Base-by-base conservation (phyloP, 2,113 vertebrate genomes). In the Pantherophis guttatus region DNA sequence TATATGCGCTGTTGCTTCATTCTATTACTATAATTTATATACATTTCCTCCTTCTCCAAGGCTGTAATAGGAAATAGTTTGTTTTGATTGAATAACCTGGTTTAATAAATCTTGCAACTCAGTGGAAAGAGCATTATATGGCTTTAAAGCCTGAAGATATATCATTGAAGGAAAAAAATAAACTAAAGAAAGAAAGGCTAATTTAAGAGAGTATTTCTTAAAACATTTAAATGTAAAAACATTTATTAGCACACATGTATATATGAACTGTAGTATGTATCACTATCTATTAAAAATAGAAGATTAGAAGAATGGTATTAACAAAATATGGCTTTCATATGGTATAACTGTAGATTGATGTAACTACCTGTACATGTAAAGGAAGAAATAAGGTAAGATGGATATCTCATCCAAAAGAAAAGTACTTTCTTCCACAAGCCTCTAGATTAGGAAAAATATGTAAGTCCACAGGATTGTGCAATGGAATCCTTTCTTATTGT, bases 21-120 rank as follows among this genome's bases (percentile, higher is more conserved):
- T 62, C 53, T 39, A 48, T 39, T 89, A 54, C 33, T 89, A 89
- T 57, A 92, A 50, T 53, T 50, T 92, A 89, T 53, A 92, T 57
- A 29, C 65, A 92, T 92, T 92, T 75, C 59, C 29, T 81, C 62
- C 24, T 15, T 89, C 33, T 65, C 24, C 62, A 89, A 92, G 53
- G 87, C 87, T 89, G 57, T 81, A 92, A 75, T 44, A 75, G 53
- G 53, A 88, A 92, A 92, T 75, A 55, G 52, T 88, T 92, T 92
- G 70, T 75, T 89, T 92, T 89, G 33, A 89, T 92, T 89, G 53
- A 92, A 65, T 65, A 92, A 57, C 53, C 39, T 85, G 62, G 62
- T 89, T 93, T 93, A 93, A 93, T 93, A 93, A 89, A 93, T 89
- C 65, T 17, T 81, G 39, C 87, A 89, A 48, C 26, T 24, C 81